Evolutionary conservation across 2,888 invertebrate species (phyloP).

Genomic region (Drymonia ruficornis): DNA sequence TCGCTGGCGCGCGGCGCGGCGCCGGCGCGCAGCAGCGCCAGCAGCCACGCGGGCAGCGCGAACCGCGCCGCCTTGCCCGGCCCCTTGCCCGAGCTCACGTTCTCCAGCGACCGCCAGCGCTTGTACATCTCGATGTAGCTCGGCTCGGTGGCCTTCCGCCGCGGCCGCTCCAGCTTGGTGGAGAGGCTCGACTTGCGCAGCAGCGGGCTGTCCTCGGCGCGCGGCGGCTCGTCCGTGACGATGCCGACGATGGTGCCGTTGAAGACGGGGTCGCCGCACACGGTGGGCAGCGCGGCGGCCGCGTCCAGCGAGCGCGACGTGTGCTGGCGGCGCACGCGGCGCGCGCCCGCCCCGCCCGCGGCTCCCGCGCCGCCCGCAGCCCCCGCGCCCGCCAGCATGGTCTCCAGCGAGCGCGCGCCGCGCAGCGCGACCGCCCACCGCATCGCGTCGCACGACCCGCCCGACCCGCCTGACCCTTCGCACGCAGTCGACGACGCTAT

Average conservation of each 20-base stretch:
- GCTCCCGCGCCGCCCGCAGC: conserved; percentile 34
- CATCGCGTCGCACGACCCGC: conserved; percentile 52
- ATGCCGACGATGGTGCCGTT: conserved; percentile 74
- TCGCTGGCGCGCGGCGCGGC: conserved; percentile 87
- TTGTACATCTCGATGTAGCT: conserved; percentile 85
- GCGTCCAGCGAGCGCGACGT: conserved; percentile 69
- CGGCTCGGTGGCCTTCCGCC: conserved; percentile 69
- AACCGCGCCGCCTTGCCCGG: conserved; percentile 86
- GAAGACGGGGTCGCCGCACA: conserved; percentile 69
- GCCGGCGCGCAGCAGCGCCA: conserved; percentile 88
- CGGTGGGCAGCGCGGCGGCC: conserved; percentile 55
- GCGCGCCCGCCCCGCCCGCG: conserved; percentile 27
- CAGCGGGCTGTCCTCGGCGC: conserved; percentile 76
- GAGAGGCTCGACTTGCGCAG: conserved; percentile 73
- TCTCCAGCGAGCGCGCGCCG: conserved; percentile 61
- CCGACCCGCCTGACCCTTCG: conserved; percentile 47
- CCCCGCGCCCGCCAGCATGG: conserved; percentile 35
- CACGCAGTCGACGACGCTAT: conserved; percentile 88
- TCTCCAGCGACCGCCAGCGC: conserved; percentile 92
- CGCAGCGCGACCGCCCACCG: conserved; percentile 51
- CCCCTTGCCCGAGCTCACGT: conserved; percentile 77
- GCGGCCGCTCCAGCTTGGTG: conserved; percentile 67
- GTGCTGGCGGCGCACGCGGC: conserved; percentile 52
- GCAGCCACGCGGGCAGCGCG: conserved; percentile 89
- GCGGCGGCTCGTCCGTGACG: conserved; percentile 63